Evolutionary conservation across 2,888 invertebrate genomes (phyloP), one percentile per base, ranked within the genome.

Genomic region (Drosophila putrida): DNA sequence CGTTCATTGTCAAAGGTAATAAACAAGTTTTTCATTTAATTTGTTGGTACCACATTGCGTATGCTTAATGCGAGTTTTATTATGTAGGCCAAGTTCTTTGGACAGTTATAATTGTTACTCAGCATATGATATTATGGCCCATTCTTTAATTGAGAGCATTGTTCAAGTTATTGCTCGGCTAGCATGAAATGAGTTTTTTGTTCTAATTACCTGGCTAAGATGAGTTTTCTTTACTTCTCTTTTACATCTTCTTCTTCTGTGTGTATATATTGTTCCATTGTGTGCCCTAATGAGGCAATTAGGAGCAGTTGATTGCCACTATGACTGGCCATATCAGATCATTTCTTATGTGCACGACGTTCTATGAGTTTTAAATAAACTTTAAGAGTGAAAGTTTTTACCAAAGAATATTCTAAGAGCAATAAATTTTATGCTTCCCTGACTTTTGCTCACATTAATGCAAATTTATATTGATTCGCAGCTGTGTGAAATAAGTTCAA

Each of bases 171-270:
- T 77, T 61, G 58, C 54, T 64, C 39, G 50, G 61, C 51, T 35
- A 31, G 61, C 50, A 68, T 60, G 35, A 70, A 65, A 73, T 81
- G 67, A 41, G 64, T 55, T 79, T 82, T 66, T 72, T 61, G 68
- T 80, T 78, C 82, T 78, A 78, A 78, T 82, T 86, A 75, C 72
- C 58, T 65, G 39, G 41, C 44, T 61, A 64, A 44, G 72, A 72
- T 72, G 72, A 72, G 63, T 62, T 64, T 39, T 54, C 49, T 54
- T 47, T 60, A 20, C 15, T 27, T 28, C 15, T 41, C 50, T 31
- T n/a, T 53, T 51, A 36, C 31, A 13, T 49, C 13, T 41, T 11
- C 28, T 20, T 28, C 25, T 38, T 49, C 11, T 20, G 3, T 20
- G 20, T 20, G 3, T 20, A 20, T 20, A 20, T 20, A 20, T 58